These are phyloP conservation scores for Allenopithecus nigroviridis DNA, from an alignment of 2,797 vertebrate species.

Conservation along the genomic window DNA sequence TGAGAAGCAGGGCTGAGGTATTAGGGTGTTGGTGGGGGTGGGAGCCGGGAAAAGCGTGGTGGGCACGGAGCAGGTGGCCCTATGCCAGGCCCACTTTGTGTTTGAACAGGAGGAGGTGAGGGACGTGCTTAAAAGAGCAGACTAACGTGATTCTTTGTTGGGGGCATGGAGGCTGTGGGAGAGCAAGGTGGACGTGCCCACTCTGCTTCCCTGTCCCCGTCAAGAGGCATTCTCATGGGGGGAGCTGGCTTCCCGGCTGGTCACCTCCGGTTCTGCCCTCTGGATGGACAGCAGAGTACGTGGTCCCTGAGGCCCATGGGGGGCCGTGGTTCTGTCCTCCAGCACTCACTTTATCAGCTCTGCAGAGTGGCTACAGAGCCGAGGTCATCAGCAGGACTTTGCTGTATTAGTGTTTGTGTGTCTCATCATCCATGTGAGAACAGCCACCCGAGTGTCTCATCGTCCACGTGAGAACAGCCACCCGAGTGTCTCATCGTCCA, in stretches of 20 bases:
- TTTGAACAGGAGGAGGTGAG: background rate
- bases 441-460: no score
- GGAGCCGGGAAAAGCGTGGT: rapidly evolving
- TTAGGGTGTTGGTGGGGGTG: rapidly evolving
- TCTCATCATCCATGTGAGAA: rapidly evolving
- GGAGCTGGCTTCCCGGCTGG: background rate
- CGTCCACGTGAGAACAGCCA: no score
- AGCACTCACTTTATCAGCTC: background rate
- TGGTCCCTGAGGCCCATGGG: no score
- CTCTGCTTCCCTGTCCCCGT: no score
- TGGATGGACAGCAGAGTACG: background rate
- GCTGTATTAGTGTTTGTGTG: rapidly evolving
- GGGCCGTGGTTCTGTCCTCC: rapidly evolving
- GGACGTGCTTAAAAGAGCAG: rapidly evolving
- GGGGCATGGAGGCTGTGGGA: no score
- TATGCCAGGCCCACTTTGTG: rapidly evolving
- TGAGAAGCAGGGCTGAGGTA: background rate
- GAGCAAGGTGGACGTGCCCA: no score
- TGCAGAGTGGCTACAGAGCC: rapidly evolving
- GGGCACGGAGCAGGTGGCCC: rapidly evolving
- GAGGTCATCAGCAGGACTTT: rapidly evolving
- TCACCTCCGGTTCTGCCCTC: rapidly evolving
- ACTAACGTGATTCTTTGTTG: background rate
- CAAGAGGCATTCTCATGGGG: rapidly evolving
- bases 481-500: no score